Evolutionary conservation across 2,113 vertebrate genomes (phyloP), one percentile per base, ranked within the genome.

Genomic region (Seriola dumerili): DNA sequence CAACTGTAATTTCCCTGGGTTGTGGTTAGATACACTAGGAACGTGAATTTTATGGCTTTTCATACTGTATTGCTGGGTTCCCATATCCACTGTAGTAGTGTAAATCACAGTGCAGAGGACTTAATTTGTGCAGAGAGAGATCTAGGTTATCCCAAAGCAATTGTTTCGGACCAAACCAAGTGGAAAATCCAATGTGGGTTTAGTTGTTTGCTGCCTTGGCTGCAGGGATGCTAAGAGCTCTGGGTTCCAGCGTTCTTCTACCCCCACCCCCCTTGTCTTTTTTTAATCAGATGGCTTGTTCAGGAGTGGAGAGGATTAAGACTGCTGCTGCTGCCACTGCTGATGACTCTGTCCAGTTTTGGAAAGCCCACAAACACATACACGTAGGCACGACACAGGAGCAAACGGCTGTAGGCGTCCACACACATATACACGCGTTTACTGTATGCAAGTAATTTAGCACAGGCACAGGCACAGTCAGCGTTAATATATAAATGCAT

Each of bases 271-370:
- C 67, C 63, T 80, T 77, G 46, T 85, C 61, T 85, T 88, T 89
- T 94, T 93, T 93, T 91, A 93, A 93, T 93, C 93, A 93, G 88
- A 94, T 90, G 79, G 85, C 90, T 91, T 89, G 89, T 90, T 91
- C 89, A 87, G 69, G 78, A 90, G 89, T 80, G 85, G 89, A 82
- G 80, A 72, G 86, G 86, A 91, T 93, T 93, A 89, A 84, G 85
- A 87, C 83, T 84, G 74, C 83, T 76, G 88, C 86, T 83, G 88
- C 86, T 83, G 84, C 74, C 13, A 44, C 71, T 40, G 36, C 77
- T 74, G 62, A 48, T 72, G 72, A 72, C 71, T 58, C 55, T 87
- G 85, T 89, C 83, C 88, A 71, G 79, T 88, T 91, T 89, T 73
- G 84, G 78, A 89, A 76, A 75, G 57, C 76, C 65, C 59, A 36